Evolutionary conservation across 2,113 vertebrate genomes (phyloP), one percentile per base, ranked within the genome.

Genomic region (Scophthalmus maximus): DNA sequence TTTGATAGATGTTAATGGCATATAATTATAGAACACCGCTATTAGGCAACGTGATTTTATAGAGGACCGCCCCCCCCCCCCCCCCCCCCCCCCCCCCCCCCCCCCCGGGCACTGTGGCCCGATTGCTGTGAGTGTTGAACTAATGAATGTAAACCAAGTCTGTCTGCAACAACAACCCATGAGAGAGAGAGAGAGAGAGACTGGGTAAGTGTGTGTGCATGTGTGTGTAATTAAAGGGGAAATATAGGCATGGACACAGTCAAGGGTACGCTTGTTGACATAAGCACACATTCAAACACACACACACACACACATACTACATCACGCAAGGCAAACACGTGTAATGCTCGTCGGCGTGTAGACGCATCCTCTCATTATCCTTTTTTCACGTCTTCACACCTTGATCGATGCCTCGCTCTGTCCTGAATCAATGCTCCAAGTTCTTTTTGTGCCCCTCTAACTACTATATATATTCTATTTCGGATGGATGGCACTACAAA

Each of bases 71-170:
- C n/a, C n/a, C n/a, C n/a, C n/a, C n/a, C n/a, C n/a, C n/a, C n/a
- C n/a, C n/a, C n/a, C n/a, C n/a, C n/a, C n/a, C n/a, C n/a, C n/a
- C n/a, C n/a, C n/a, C n/a, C n/a, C n/a, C n/a, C n/a, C n/a, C n/a
- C n/a, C n/a, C n/a, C n/a, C 85, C 91, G 77, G 86, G 92, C 85
- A 64, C 85, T 79, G 87, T 84, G 91, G 91, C 88, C 92, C 90
- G 92, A 93, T 91, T 93, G 90, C 87, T 91, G 76, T 84, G 87
- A 91, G 92, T 91, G 91, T 90, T 88, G 83, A 88, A 80, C 87
- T 94, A 92, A 94, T 93, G 92, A 92, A 93, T 92, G 90, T 87
- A 92, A 88, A 92, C 82, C 92, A 91, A 89, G 89, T 92, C 88
- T 90, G 86, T 88, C 90, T 89, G 83, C 83, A 81, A 80, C 81